Evolutionary conservation across 2,113 vertebrate genomes (phyloP).

Genomic region (Mesitornis unicolor): DNA sequence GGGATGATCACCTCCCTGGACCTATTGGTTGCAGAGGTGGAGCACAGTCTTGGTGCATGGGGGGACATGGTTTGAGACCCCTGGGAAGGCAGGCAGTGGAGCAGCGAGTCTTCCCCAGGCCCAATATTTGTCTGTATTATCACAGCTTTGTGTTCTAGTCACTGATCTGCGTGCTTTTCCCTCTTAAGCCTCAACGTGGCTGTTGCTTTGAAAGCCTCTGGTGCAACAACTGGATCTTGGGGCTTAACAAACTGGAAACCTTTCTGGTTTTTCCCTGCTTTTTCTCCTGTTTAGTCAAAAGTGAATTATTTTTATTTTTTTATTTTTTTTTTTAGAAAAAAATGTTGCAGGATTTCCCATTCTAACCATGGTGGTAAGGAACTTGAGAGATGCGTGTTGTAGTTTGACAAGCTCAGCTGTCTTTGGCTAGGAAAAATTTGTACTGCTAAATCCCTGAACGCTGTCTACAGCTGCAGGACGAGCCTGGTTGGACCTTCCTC

Average conservation of each 20-base stretch:
- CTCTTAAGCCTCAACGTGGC: neutral
- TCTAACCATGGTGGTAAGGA: neutral
- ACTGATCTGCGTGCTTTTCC: neutral
- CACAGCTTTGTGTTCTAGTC: neutral
- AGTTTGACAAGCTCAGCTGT: neutral
- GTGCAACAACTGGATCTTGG: neutral
- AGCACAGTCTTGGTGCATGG: rapidly evolving
- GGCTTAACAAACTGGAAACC: neutral
- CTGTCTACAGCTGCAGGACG: rapidly evolving
- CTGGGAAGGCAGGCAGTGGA: neutral
- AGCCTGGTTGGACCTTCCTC: rapidly evolving
- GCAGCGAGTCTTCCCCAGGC: neutral
- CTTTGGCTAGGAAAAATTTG: neutral
- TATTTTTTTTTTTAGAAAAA: no score
- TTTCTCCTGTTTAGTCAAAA: neutral
- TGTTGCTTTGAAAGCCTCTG: neutral
- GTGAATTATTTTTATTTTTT: neutral
- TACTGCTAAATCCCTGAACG: neutral
- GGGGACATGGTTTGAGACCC: rapidly evolving
- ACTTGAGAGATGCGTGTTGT: neutral
- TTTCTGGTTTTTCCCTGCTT: neutral
- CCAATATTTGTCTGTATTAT: neutral
- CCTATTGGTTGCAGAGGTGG: rapidly evolving
- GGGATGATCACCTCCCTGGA: no score
- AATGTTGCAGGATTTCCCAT: neutral